phyloP scores from a whole-genome alignment of 2,113 vertebrate species.

The Andinoacara biseriatus region DNA sequence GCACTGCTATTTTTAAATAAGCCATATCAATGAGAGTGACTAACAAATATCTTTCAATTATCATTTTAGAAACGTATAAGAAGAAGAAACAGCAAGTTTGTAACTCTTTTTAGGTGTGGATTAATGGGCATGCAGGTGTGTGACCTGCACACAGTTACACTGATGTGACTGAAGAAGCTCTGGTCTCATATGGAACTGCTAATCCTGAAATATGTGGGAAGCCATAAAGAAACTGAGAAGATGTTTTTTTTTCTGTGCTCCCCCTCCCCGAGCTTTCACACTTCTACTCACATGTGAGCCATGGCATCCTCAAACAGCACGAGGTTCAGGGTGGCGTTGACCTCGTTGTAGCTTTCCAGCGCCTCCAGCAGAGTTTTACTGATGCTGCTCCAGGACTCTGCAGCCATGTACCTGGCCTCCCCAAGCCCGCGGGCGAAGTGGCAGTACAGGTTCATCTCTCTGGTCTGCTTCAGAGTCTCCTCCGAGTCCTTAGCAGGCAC shows the following conservation, averaged over 20 bases:
- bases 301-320: conserved; percentile 97
- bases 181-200: background rate
- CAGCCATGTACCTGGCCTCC: conserved; percentile 87
- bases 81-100: rapidly evolving
- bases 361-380: conserved; percentile 86
- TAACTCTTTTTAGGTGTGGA: too few relatives aligned
- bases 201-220: background rate
- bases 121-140: too few relatives aligned
- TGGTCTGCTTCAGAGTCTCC: conserved; percentile 79
- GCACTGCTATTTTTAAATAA: background rate
- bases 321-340: conserved; percentile 89
- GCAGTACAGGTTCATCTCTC: conserved; percentile 87
- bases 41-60: background rate
- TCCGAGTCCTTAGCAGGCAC: conserved; percentile 79
- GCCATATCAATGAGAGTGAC: background rate
- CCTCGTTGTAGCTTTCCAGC: conserved; percentile 90
- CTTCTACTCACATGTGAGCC: conserved; percentile 88
- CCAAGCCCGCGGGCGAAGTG: conserved; percentile 88
- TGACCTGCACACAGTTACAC: too few relatives aligned
- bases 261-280: background rate
- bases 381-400: conserved; percentile 86
- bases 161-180: background rate
- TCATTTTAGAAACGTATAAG: background rate
- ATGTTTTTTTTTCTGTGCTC: background rate
- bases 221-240: background rate